Base-by-base conservation (phyloP, 2,797 vertebrate genomes). In the Lemur catta region DNA sequence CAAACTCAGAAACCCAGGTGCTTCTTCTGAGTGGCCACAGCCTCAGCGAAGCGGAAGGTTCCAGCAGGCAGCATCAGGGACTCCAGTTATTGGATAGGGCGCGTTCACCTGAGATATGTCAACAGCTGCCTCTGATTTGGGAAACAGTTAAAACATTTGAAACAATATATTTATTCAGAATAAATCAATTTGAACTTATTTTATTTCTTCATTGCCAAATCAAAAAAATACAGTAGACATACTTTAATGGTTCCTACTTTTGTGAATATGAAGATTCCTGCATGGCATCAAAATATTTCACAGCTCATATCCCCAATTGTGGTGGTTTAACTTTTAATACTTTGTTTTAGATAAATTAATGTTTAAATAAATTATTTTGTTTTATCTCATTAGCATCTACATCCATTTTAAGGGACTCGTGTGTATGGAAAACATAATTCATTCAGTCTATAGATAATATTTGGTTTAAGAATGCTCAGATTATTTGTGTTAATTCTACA, bases 341-440 rank as follows among this genome's bases (percentile, higher is more conserved):
- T 72, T 84, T 46, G 5, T 55, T 82, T 72, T 30, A 85, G 55
- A 59, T 63, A 2, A 67, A 78, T 67, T 61, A 55, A 59, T 46
- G 74, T 93, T 74, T 38, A 61, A 85, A 46, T 92, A 30, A 88
- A 52, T 65, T 65, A 43, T 55, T 80, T 76, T 84, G 17, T 79
- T 89, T 93, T 89, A 85, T 97, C 71, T 95, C 96, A 96, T 87
- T n/a, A 96, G 91, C 61, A 95, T 96, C 82, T 67, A n/a, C 86
- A 57, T 59, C 35, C 59, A n/a, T 43, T 59, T 78, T 84, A 87
- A 90, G 43, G 17, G 76, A 38, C 38, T 85, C 63, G 65, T 75
- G 26, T 9, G 26, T 78, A 61, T n/a, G 13, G 46, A 69, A 96
- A 89, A 41, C 20, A 74, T 52, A n/a, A 12, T 59, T 67, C 79